Percentiles rank a stretch among this genome's conserved stretches.
phyloP scores from a whole-genome alignment of 23 tunicate genomes.

The Pegea sp. region DNA sequence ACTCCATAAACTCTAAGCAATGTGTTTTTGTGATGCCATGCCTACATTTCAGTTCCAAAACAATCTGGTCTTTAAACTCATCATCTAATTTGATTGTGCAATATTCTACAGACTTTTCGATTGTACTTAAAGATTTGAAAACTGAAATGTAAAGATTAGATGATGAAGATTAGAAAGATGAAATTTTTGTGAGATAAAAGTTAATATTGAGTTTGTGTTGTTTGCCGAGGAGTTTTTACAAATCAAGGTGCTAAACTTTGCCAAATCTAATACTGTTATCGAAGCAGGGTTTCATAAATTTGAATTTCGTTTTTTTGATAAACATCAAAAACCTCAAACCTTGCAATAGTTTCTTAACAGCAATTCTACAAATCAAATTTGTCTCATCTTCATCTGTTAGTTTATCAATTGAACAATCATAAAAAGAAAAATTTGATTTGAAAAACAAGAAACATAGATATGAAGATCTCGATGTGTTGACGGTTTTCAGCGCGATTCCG shows the following conservation, averaged over 20 bases:
- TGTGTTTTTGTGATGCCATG: constrained; percentile 72
- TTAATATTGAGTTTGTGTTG: no score
- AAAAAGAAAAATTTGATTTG: constrained; percentile 30
- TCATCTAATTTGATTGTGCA: constrained; percentile 46
- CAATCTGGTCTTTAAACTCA: constrained; percentile 15
- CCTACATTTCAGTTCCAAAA: constrained; percentile 52
- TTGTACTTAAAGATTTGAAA: constrained; percentile 55
- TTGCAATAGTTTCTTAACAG: constrained; percentile 64
- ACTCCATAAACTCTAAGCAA: constrained; percentile 68
- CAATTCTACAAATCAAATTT: constrained; percentile 37
- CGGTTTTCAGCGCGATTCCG: constrained; percentile 53
- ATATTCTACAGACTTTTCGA: constrained; percentile 70
- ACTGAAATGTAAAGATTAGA: constrained; percentile 20
- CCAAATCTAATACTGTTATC: no score
- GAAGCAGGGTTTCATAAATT: no score
- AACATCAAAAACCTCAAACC: constrained; percentile 14
- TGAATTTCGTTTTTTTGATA: no score
- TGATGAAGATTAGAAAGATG: no score
- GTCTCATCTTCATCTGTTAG: constrained; percentile 4
- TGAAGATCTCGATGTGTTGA: constrained; percentile 74
- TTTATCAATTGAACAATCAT: constrained; percentile 5
- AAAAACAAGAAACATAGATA: constrained; percentile 39
- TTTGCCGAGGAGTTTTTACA: no score
- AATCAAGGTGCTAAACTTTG: no score
- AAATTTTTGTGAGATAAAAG: not conserved